Conservation (phyloP, 2,888 invertebrate genomes). For the Thereva unica region DNA sequence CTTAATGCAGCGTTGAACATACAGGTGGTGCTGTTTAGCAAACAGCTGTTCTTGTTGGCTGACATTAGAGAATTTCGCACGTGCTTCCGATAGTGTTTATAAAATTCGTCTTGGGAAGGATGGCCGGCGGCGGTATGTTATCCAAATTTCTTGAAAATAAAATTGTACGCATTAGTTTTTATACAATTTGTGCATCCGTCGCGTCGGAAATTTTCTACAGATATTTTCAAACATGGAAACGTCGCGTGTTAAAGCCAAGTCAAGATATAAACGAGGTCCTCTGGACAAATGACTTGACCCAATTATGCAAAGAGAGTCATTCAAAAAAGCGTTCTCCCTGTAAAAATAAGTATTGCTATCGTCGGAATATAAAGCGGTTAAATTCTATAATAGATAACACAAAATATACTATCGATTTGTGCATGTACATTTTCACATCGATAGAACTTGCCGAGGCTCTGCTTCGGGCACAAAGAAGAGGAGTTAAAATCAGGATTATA, state of each 20-base stretch:
- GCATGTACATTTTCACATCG: conserved; percentile 40
- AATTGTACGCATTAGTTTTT: conserved; percentile 1
- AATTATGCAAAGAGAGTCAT: conserved; percentile 28
- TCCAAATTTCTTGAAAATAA: neutral
- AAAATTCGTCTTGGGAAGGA: no score
- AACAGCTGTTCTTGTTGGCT: no score
- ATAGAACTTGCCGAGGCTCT: conserved; percentile 28
- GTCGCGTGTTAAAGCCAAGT: neutral
- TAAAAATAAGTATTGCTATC: conserved; percentile 25
- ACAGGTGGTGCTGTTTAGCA: no score
- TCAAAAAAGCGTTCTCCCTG: conserved; percentile 1
- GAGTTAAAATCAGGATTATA: conserved; percentile 37
- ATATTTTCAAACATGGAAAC: neutral
- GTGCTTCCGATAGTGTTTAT: no score
- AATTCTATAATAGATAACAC: conserved; percentile 31
- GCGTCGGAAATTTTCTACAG: conserved; percentile 9
- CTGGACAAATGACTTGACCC: conserved; percentile 36
- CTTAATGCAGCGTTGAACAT: no score
- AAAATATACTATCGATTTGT: conserved; percentile 32
- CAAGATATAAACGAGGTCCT: conserved; percentile 37
- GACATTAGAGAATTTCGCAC: no score
- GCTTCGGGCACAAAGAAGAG: conserved; percentile 33
- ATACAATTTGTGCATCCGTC: neutral
- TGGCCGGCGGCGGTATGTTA: no score
- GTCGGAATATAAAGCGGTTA: conserved; percentile 30